Conservation (phyloP, 2,797 vertebrate genomes). For the Sebastes taczanowskii region DNA sequence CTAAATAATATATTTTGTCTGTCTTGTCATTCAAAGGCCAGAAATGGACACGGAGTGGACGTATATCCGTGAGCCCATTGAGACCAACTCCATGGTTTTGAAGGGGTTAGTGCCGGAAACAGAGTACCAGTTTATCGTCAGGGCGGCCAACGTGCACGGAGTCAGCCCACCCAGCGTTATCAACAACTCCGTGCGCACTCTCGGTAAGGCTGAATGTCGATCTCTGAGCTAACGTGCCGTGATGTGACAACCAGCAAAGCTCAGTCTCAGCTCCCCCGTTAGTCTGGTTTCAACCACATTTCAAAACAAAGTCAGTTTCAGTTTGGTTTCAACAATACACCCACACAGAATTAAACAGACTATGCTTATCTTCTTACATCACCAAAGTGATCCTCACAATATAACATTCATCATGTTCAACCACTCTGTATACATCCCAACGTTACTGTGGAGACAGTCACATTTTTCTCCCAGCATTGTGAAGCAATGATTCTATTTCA, state of each 20-base stretch:
- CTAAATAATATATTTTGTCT: background rate
- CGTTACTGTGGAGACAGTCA: background rate
- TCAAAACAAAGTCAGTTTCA: constrained; percentile 20
- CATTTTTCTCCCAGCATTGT: background rate
- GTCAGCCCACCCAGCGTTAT: constrained; percentile 86
- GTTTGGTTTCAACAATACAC: constrained; percentile 20
- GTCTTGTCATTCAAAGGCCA: constrained; percentile 80
- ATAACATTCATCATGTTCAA: constrained; percentile 6
- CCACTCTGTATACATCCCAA: background rate
- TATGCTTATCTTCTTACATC: background rate
- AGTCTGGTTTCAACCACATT: constrained; percentile 19
- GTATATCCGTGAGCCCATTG: constrained; percentile 88
- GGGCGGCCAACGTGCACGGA: constrained; percentile 87
- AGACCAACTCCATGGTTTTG: constrained; percentile 92
- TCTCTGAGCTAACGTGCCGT: background rate
- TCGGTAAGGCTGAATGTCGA: constrained; percentile 81
- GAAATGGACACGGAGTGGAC: constrained; percentile 94
- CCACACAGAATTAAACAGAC: constrained; percentile 23
- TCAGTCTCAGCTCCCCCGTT: background rate
- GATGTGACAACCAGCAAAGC: background rate
- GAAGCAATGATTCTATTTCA: background rate
- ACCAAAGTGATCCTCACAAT: background rate
- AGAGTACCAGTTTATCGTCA: constrained; percentile 91
- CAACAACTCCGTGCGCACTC: constrained; percentile 84
- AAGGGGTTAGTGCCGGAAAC: constrained; percentile 91